phyloP scores from a whole-genome alignment of 2,888 invertebrate genomes.

The Rhingia campestris region DNA sequence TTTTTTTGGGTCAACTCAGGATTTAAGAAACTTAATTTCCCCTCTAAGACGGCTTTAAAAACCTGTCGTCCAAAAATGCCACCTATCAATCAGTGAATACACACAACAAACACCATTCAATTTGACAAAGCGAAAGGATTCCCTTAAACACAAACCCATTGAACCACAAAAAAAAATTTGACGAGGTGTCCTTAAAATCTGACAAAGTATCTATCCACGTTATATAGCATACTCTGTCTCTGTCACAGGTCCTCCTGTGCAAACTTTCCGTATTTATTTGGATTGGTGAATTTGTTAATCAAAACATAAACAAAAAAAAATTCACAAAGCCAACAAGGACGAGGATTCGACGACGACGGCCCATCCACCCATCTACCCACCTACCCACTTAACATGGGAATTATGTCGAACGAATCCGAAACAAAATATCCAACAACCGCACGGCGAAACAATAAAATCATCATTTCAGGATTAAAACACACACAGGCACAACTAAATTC shows the following conservation, averaged over 20 bases:
- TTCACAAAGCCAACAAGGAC: conserved; percentile 37
- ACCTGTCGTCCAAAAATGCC: too few species aligned
- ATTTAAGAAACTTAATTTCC: too few species aligned
- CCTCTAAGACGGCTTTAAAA: too few species aligned
- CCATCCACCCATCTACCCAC: background rate
- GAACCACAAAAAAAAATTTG: background rate
- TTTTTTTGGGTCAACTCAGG: too few species aligned
- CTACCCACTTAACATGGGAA: conserved; percentile 23
- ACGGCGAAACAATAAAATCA: conserved; percentile 29
- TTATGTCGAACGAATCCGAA: conserved; percentile 5
- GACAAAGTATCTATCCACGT: background rate
- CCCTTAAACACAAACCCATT: conserved; percentile 7
- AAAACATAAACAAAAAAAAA: conserved; percentile 51
- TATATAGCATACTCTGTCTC: background rate
- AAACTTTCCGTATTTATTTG: conserved; percentile 42
- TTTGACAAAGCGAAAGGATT: conserved; percentile 15
- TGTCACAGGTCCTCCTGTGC: background rate
- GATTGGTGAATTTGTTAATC: conserved; percentile 60
- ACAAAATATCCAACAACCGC: conserved; percentile 19
- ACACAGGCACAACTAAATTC: conserved; percentile 3
- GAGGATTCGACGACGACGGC: background rate
- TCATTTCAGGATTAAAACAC: conserved; percentile 50
- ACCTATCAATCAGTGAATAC: background rate
- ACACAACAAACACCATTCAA: conserved; percentile 6
- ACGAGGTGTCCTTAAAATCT: background rate